A percentile compares a stretch with the other conserved stretches of the same genome.
phyloP scores from a whole-genome alignment of 2,888 invertebrate species.

The Heliconius erato region DNA sequence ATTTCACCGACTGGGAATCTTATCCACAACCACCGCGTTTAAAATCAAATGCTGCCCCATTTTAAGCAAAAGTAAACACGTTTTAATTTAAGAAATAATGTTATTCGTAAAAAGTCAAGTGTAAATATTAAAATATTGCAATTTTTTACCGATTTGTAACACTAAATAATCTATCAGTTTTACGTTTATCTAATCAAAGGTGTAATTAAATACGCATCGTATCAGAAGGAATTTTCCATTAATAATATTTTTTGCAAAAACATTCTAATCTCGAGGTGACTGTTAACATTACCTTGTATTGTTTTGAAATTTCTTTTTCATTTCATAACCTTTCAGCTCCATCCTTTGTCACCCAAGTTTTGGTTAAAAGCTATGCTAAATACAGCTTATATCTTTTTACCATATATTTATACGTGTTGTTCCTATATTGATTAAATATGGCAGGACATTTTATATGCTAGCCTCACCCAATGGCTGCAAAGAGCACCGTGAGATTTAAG shows the following conservation, averaged over 20 bases:
- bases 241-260: slow-evolving; percentile 31
- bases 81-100: not conserved
- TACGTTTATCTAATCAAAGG: slow-evolving; percentile 44
- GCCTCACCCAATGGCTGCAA: no score
- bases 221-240: slow-evolving; percentile 39
- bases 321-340: not conserved
- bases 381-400: no score
- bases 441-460: no score
- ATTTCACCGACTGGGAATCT: no score
- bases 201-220: slow-evolving; percentile 46
- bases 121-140: not conserved
- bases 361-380: no score
- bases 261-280: slow-evolving; percentile 18
- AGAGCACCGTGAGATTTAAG: no score
- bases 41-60: not conserved
- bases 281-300: not conserved
- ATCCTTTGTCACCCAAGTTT: not conserved
- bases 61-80: not conserved
- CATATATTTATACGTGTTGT: no score
- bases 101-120: not conserved
- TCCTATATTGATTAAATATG: no score
- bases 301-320: not conserved
- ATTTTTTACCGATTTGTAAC: not conserved
- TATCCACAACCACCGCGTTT: no score
- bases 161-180: slow-evolving; percentile 16